These are phyloP conservation scores for Drosophila teissieri DNA, from an alignment of 1,140 invertebrate species.

Conservation along the genomic window DNA sequence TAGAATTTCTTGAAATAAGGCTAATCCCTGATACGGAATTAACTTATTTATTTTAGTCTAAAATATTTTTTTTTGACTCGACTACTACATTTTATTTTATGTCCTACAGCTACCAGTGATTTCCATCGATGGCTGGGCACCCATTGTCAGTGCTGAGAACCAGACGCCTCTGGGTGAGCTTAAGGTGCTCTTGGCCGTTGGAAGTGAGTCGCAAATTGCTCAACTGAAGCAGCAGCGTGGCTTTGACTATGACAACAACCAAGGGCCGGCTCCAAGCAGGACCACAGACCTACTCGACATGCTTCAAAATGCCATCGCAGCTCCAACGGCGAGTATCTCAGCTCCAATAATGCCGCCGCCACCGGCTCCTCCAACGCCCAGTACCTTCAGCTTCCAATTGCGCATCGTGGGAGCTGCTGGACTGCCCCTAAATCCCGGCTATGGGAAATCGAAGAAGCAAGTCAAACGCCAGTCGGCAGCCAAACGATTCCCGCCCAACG, in stretches of 20 bases:
- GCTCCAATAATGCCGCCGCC: conserved; percentile 6
- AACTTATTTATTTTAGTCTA: too few species aligned
- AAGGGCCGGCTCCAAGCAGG: conserved; percentile 40
- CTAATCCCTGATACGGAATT: too few species aligned
- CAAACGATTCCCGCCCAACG: conserved; percentile 66
- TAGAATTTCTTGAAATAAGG: too few species aligned
- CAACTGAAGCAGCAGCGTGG: conserved; percentile 86
- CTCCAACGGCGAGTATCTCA: conserved; percentile 14
- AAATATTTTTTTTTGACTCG: too few species aligned
- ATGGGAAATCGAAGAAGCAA: conserved; percentile 69
- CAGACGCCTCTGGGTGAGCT: conserved; percentile 85
- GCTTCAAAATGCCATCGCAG: conserved; percentile 82
- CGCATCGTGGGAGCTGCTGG: conserved; percentile 87
- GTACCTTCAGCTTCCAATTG: conserved; percentile 84
- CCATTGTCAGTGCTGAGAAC: conserved; percentile 85
- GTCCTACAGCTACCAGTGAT: conserved; percentile 86
- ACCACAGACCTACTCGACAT: conserved; percentile 85
- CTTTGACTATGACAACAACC: conserved; percentile 62
- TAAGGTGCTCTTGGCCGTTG: conserved; percentile 86
- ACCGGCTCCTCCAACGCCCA: conserved; percentile 53
- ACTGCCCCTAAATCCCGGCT: conserved; percentile 85
- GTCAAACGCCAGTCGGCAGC: conserved; percentile 60
- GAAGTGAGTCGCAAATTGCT: conserved; percentile 87
- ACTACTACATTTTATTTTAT: too few species aligned
- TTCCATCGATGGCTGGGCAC: conserved; percentile 87